Evolutionary conservation across 2,113 vertebrate species (phyloP).

Genomic region (Dicrurus megarhynchus): DNA sequence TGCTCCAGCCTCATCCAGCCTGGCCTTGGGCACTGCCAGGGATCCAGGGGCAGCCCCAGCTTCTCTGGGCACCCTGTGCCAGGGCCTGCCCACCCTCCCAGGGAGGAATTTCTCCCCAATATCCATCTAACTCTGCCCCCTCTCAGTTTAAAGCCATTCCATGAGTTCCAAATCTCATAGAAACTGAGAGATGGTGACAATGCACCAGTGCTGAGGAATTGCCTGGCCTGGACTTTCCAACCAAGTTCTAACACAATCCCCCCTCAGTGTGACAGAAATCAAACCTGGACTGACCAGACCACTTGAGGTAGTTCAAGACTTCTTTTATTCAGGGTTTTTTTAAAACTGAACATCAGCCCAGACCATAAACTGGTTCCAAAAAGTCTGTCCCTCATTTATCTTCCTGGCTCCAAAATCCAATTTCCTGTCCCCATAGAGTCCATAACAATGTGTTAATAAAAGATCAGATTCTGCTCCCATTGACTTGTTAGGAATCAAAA

Average conservation of each 20-base stretch:
- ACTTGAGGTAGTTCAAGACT: not conserved
- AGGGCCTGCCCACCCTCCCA: fast-evolving
- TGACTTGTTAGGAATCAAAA: not conserved
- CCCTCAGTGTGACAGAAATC: not conserved
- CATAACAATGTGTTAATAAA: not conserved
- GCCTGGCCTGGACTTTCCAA: not conserved
- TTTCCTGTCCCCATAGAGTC: not conserved
- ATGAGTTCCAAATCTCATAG: too few relatives aligned
- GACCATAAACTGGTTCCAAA: not conserved
- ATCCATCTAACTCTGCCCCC: not conserved
- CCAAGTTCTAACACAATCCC: not conserved
- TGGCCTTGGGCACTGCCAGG: not conserved
- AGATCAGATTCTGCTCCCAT: not conserved
- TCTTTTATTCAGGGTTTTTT: not conserved
- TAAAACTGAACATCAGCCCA: not conserved
- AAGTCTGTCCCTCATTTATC: not conserved
- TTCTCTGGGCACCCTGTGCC: not conserved
- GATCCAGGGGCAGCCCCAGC: not conserved
- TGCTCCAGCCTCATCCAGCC: fast-evolving
- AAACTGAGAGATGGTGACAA: not conserved
- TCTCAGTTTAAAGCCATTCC: not conserved
- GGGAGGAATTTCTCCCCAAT: not conserved
- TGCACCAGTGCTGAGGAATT: not conserved
- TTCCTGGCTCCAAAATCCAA: not conserved
- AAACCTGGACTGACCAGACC: not conserved